Evolutionary conservation across 2,888 invertebrate genomes (phyloP), one percentile per base, ranked within the genome.

Genomic region (Drosophila aldrichi): DNA sequence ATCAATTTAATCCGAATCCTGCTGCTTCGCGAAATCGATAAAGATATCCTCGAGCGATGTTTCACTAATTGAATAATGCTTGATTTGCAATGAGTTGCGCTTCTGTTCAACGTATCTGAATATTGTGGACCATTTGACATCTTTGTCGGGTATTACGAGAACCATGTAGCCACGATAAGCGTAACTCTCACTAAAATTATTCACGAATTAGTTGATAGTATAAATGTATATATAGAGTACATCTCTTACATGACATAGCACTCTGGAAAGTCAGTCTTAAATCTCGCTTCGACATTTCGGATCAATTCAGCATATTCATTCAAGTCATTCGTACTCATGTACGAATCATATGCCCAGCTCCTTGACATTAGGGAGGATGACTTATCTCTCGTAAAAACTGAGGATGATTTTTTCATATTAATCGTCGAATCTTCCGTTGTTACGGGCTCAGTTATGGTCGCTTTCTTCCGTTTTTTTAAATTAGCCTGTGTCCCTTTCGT

Each of bases 11-110:
- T 62, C 55, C 2, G n/a, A 0, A 0, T n/a, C 36, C 81, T 93
- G 93, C 49, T 91, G 83, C 73, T 95, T 94, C 0, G 95, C 95
- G 80, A 96, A 95, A 70, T 94, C 94, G 40, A 95, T 84, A 90
- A 95, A 95, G 63, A 97, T 95, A 93, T 97, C 96, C 91, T 97
- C 96, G 5, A 97, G 93, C 0, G 96, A 95, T 0, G 96, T 96
- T 90, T 96, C 96, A 54, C 95, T 95, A 51, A 97, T 95, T 22
- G 95, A 95, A 91, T 97, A 97, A 91, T 96, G 96, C 84, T 96
- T 95, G 10, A 96, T 94, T 54, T 94, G 93, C 0, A 94, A 91
- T 2, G 91, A 83, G 1, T 77, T 80, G 64, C 95, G 95, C n/a
- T 94, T 94, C 2, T 91, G 87, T 88, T 96, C 96, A 94, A 96